A percentile compares a stretch with the other conserved stretches of the same genome.
Conservation (phyloP, 2,888 invertebrate species). For the Coenonympha arcania region DNA sequence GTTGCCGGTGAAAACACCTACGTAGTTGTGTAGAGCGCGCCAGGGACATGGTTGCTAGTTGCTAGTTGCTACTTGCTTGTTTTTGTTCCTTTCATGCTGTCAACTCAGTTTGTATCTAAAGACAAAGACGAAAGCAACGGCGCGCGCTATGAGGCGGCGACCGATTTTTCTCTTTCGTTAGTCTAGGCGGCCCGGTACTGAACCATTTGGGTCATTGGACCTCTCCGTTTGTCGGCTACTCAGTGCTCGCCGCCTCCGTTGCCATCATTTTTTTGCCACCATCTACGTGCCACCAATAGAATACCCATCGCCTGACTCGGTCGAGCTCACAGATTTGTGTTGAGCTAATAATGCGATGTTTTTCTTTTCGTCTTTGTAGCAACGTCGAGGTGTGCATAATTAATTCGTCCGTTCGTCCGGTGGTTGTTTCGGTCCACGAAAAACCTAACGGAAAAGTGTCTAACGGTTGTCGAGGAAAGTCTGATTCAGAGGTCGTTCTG, state of each 20-base stretch:
- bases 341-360: conserved; percentile 26
- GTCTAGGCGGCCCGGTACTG: conserved; percentile 61
- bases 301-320: conserved; percentile 41
- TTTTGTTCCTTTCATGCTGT: conserved; percentile 17
- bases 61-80: too few species aligned
- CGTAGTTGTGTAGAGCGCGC: conserved; percentile 11
- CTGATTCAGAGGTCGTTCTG: conserved; percentile 13
- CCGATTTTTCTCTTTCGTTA: conserved; percentile 67
- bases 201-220: conserved; percentile 72
- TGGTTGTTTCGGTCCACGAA: conserved; percentile 19
- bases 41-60: conserved; percentile 1
- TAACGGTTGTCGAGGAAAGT: conserved; percentile 18
- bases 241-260: conserved; percentile 46
- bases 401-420: conserved; percentile 16
- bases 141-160: conserved; percentile 37
- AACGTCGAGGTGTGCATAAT: conserved; percentile 29
- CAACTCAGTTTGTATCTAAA: conserved; percentile 23
- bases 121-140: conserved; percentile 29
- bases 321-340: conserved; percentile 45
- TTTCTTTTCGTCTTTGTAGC: conserved; percentile 20
- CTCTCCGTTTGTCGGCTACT: conserved; percentile 64
- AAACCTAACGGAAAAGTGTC: conserved; percentile 27
- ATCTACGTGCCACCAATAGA: conserved; percentile 55
- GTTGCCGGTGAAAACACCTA: conserved; percentile 6
- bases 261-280: conserved; percentile 28